These are phyloP conservation scores for Paguma larvata DNA, from an alignment of 2,797 vertebrate genomes.

Conservation along the genomic window DNA sequence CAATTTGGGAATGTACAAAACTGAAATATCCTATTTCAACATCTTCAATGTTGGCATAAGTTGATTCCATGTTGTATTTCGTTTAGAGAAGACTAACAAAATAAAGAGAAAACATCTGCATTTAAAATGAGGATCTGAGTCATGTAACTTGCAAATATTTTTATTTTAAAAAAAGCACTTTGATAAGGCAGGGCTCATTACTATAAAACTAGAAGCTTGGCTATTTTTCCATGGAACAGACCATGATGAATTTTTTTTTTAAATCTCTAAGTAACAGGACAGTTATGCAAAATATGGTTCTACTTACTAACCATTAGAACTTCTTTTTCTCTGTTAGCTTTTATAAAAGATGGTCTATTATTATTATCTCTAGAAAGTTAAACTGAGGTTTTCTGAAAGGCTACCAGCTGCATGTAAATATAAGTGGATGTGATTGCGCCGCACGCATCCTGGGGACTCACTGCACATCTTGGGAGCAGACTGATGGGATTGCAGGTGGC, in stretches of 20 bases:
- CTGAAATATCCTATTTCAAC: conserved; percentile 49
- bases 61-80: not conserved
- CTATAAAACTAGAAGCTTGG: conserved; percentile 26
- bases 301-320: conserved; percentile 17
- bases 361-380: not conserved
- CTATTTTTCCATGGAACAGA: not conserved
- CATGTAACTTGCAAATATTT: not conserved
- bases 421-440: not conserved
- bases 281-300: not conserved
- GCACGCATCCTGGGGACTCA: not conserved
- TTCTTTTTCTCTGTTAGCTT: conserved; percentile 31
- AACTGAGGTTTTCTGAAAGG: not conserved
- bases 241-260: not conserved
- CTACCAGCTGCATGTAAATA: not conserved
- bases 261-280: not conserved
- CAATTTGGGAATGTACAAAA: conserved; percentile 50
- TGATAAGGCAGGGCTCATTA: conserved; percentile 30
- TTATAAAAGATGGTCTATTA: conserved; percentile 20
- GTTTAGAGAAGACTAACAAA: conserved; percentile 50
- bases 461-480: fast-evolving
- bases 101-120: not conserved
- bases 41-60: not conserved
- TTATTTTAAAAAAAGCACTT: conserved; percentile 1
- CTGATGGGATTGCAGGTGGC: too few relatives aligned
- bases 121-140: conserved; percentile 30